phyloP scores from a whole-genome alignment of 1,140 invertebrate species.

The Contarinia nasturtii region DNA sequence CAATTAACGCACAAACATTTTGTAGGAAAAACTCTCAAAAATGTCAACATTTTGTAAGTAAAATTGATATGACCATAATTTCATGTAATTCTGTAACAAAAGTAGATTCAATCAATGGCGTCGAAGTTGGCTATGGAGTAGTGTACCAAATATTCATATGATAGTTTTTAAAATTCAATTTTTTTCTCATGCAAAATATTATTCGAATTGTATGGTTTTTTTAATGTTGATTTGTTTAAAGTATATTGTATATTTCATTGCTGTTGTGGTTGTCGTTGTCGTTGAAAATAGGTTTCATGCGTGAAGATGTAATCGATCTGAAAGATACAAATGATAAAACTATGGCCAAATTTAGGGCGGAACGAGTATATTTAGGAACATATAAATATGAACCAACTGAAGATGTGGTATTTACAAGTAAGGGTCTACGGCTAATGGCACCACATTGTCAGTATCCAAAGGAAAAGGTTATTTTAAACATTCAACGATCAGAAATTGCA shows the following conservation, averaged over 20 bases:
- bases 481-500: slow-evolving; percentile 42
- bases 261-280: slow-evolving; percentile 1
- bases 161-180: no score
- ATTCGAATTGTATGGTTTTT: no score
- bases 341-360: slow-evolving; percentile 25
- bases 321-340: slow-evolving; percentile 11
- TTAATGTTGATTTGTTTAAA: no score
- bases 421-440: slow-evolving; percentile 43
- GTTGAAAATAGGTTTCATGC: slow-evolving; percentile 18
- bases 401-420: slow-evolving; percentile 39
- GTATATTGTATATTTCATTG: background rate
- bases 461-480: slow-evolving; percentile 33
- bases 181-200: no score
- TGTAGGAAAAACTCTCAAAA: no score
- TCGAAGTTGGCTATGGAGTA: no score
- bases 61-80: no score
- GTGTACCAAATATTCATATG: no score
- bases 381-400: slow-evolving; percentile 51
- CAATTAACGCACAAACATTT: no score
- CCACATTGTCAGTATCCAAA: slow-evolving; percentile 38
- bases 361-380: slow-evolving; percentile 48
- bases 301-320: slow-evolving; percentile 14
- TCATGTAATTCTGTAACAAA: no score
- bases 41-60: no score
- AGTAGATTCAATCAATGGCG: no score